Percentiles rank a stretch among this genome's conserved stretches.
phyloP scores from a whole-genome alignment of 1,140 invertebrate genomes.

The Drosophila serrata region DNA sequence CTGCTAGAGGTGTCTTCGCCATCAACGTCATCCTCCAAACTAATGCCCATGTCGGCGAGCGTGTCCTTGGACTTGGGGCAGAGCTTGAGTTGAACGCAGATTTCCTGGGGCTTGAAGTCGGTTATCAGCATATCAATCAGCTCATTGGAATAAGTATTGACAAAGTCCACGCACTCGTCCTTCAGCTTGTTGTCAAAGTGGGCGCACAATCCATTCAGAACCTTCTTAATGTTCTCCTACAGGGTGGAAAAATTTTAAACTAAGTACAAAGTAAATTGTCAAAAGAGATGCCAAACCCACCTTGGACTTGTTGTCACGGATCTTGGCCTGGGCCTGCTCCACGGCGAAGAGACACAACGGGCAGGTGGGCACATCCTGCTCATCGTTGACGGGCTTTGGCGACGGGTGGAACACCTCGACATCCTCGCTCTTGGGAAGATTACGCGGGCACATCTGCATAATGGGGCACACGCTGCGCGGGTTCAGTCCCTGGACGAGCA shows the following conservation, averaged over 20 bases:
- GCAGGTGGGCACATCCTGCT: constrained; percentile 88
- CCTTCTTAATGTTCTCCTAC: constrained; percentile 89
- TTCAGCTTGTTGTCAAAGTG: constrained; percentile 88
- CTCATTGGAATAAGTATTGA: constrained; percentile 91
- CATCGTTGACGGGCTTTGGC: constrained; percentile 14
- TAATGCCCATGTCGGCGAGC: constrained; percentile 67
- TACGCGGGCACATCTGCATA: constrained; percentile 85
- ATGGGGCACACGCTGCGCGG: constrained; percentile 87
- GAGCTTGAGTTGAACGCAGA: constrained; percentile 91
- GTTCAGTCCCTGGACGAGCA: constrained; percentile 93
- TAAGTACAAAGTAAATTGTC: not conserved
- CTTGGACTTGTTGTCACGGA: constrained; percentile 81
- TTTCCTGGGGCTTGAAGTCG: constrained; percentile 91
- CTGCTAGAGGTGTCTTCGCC: constrained; percentile 53
- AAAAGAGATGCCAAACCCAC: constrained; percentile 8
- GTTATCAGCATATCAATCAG: constrained; percentile 92
- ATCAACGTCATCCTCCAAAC: constrained; percentile 45
- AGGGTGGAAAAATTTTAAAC: not conserved
- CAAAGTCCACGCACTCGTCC: constrained; percentile 91
- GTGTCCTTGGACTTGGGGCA: constrained; percentile 86
- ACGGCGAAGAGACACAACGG: constrained; percentile 94
- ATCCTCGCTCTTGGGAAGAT: constrained; percentile 85
- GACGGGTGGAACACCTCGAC: constrained; percentile 86
- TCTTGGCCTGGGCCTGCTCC: constrained; percentile 86
- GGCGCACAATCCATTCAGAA: constrained; percentile 90